Evolutionary conservation across 2,797 vertebrate species (phyloP).

Genomic region (Onychomys torridus): DNA sequence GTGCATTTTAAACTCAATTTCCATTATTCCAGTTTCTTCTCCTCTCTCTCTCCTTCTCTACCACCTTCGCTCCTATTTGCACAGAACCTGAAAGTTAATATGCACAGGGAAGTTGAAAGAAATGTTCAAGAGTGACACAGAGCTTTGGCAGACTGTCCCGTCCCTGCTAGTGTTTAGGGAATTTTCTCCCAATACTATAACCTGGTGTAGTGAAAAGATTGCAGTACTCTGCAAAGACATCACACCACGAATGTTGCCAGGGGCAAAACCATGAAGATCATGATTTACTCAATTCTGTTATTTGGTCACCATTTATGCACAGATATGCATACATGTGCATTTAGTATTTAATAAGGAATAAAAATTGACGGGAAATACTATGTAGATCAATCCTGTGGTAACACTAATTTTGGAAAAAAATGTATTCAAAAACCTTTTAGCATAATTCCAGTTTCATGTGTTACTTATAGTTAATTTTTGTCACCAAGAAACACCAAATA

Average conservation of each 20-base stretch:
- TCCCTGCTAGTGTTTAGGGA: neutral
- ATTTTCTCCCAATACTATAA: slow-evolving; percentile 72
- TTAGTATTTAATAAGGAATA: neutral
- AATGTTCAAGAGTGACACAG: slow-evolving; percentile 75
- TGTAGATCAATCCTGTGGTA: neutral
- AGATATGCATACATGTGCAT: neutral
- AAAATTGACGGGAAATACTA: slow-evolving; percentile 10
- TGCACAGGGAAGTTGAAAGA: slow-evolving; percentile 86
- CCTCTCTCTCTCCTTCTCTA: slow-evolving; percentile 83
- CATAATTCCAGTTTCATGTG: neutral
- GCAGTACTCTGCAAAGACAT: slow-evolving; percentile 74
- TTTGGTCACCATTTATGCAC: slow-evolving; percentile 52
- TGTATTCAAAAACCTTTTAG: neutral
- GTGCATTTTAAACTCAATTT: slow-evolving; percentile 95
- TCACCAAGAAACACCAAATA: neutral
- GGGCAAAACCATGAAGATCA: slow-evolving; percentile 77
- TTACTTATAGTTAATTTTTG: slow-evolving; percentile 23
- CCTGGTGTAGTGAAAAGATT: slow-evolving; percentile 72
- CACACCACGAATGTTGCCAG: slow-evolving; percentile 79
- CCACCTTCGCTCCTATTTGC: slow-evolving; percentile 86
- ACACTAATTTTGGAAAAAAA: slow-evolving; percentile 21
- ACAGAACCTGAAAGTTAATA: slow-evolving; percentile 95
- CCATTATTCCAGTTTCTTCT: slow-evolving; percentile 62
- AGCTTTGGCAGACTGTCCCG: neutral
- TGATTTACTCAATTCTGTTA: slow-evolving; percentile 71